Percentiles rank a stretch among this genome's conserved stretches.
phyloP scores from a whole-genome alignment of 2,797 vertebrate genomes.

The Centroberyx gerrardi region DNA sequence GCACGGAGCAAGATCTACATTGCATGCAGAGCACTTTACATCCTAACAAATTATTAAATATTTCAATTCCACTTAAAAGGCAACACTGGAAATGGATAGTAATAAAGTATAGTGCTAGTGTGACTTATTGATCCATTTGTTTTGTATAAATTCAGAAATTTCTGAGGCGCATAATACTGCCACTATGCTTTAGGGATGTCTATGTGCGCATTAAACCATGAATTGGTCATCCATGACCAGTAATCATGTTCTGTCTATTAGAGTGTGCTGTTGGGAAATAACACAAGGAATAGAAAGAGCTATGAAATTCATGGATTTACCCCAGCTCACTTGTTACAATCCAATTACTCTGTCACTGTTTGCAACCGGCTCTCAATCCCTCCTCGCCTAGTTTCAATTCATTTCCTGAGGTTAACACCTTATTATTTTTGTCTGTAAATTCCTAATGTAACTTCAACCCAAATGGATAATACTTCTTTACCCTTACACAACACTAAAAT shows the following conservation, averaged over 20 bases:
- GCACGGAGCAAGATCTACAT: neutral
- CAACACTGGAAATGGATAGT: conserved; percentile 27
- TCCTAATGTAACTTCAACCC: conserved; percentile 49
- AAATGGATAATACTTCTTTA: conserved; percentile 24
- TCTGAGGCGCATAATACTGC: too few relatives aligned
- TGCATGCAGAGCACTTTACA: conserved; percentile 3
- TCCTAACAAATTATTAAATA: neutral
- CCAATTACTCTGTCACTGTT: conserved; percentile 80
- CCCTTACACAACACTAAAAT: conserved; percentile 29
- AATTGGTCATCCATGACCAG: conserved; percentile 69
- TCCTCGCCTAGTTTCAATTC: conserved; percentile 52
- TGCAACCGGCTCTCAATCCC: conserved; percentile 51
- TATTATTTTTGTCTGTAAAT: conserved; percentile 67
- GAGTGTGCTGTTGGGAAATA: conserved; percentile 67
- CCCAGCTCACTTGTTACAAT: conserved; percentile 73
- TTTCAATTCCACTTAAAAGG: conserved; percentile 23
- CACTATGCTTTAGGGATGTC: conserved; percentile 18
- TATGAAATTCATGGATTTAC: conserved; percentile 70
- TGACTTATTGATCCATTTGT: conserved; percentile 31
- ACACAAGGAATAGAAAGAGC: conserved; percentile 61
- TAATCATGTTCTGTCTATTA: conserved; percentile 67
- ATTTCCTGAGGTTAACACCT: conserved; percentile 72
- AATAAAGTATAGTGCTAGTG: conserved; percentile 3
- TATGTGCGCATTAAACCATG: conserved; percentile 52
- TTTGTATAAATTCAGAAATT: conserved; percentile 21